A percentile compares a stretch with the other conserved stretches of the same genome.
phyloP scores from a whole-genome alignment of 2,888 invertebrate species.

The Acrobasis repandana region DNA sequence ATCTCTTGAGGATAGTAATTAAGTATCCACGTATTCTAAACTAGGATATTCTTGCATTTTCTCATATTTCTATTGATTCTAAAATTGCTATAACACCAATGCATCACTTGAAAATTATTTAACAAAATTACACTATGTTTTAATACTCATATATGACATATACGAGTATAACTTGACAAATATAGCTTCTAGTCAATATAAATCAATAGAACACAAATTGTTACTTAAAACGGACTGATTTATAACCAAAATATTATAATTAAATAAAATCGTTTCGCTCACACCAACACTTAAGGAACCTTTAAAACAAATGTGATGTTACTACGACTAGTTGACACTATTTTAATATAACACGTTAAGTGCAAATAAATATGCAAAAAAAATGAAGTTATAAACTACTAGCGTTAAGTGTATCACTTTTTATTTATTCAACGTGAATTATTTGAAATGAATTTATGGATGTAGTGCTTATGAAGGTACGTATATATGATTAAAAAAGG shows the following conservation, averaged over 20 bases:
- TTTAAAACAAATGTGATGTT: conserved; percentile 68
- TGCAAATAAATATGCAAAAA: conserved; percentile 50
- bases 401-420: conserved; percentile 70
- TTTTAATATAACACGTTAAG: conserved; percentile 71
- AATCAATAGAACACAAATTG: conserved; percentile 27
- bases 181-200: conserved; percentile 53
- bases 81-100: neutral
- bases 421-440: conserved; percentile 62
- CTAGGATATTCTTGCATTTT: neutral
- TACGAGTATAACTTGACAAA: conserved; percentile 25
- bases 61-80: neutral
- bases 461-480: conserved; percentile 40
- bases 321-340: conserved; percentile 69
- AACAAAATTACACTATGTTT: too few relatives aligned
- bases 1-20: neutral
- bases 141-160: too few relatives aligned
- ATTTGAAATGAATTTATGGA: conserved; percentile 54
- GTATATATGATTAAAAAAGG: conserved; percentile 32
- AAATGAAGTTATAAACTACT: conserved; percentile 74
- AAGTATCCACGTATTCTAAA: neutral
- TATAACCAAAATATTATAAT: conserved; percentile 30
- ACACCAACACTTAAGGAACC: conserved; percentile 51
- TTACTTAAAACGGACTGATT: conserved; percentile 36
- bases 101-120: too few relatives aligned
- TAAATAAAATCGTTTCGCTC: conserved; percentile 51